phyloP scores from a whole-genome alignment of 2,888 invertebrate species.

The Limnephilus lunatus region DNA sequence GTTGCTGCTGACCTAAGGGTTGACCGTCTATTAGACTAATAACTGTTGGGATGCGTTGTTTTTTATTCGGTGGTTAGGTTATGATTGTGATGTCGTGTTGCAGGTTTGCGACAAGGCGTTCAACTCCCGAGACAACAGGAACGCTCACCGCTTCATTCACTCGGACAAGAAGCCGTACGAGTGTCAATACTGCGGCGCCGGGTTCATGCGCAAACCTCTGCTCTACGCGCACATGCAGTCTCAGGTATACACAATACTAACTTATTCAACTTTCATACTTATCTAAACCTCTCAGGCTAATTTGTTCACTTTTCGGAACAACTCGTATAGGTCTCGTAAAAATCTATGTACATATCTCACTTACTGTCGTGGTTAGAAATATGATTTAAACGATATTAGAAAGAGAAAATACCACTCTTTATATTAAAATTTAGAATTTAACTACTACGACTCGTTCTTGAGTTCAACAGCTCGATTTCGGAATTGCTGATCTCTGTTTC shows the following conservation, averaged over 20 bases:
- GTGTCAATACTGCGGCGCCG: conserved; percentile 87
- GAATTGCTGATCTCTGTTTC: too few species aligned
- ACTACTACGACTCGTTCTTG: too few species aligned
- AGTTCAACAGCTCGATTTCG: too few species aligned
- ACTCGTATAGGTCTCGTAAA: too few species aligned
- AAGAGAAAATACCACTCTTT: too few species aligned
- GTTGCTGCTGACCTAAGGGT: too few species aligned
- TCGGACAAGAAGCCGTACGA: conserved; percentile 92
- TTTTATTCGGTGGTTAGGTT: not conserved
- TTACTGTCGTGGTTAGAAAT: too few species aligned
- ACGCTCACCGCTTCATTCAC: conserved; percentile 90
- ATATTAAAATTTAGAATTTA: too few species aligned
- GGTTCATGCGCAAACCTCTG: conserved; percentile 89
- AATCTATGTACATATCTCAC: too few species aligned
- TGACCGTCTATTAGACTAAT: too few species aligned
- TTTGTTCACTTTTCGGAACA: not conserved
- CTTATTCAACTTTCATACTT: not conserved
- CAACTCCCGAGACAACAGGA: conserved; percentile 89
- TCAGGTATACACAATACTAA: conserved; percentile 72
- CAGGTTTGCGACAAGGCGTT: conserved; percentile 90
- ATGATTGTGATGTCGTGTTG: not conserved
- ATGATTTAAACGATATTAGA: too few species aligned
- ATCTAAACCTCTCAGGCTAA: too few species aligned
- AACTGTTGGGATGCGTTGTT: not conserved
- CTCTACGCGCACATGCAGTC: conserved; percentile 87